Percentiles rank a stretch among this genome's conserved stretches.
phyloP scores from a whole-genome alignment of 2,797 vertebrate species.

The Dipus sagitta region DNA sequence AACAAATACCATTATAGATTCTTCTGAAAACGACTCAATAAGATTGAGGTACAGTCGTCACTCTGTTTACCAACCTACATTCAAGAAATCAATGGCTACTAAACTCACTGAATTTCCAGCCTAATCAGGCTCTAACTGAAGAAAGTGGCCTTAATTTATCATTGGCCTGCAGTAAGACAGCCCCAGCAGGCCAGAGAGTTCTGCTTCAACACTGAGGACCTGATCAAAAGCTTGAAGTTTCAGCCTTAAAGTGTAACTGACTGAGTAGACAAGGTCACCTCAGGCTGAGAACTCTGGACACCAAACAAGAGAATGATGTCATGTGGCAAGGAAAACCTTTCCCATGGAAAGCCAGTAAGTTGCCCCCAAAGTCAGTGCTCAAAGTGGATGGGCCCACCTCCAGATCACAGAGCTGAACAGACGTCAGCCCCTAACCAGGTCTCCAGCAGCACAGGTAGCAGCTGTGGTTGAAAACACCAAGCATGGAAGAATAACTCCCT shows the following conservation, averaged over 20 bases:
- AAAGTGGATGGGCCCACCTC: background rate
- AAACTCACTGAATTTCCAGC: background rate
- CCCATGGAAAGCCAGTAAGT: background rate
- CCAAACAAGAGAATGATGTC: background rate
- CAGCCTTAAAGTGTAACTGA: background rate
- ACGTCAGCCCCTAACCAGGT: background rate
- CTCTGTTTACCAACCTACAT: background rate
- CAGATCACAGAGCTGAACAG: background rate
- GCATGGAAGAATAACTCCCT: background rate
- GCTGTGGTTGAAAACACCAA: background rate
- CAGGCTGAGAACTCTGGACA: background rate
- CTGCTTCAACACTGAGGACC: background rate
- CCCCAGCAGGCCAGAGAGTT: background rate
- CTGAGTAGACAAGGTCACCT: background rate
- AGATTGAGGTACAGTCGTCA: background rate
- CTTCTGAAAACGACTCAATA: background rate
- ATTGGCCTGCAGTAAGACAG: background rate
- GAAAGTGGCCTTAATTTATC: background rate
- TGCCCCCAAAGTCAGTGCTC: background rate
- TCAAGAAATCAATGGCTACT: background rate
- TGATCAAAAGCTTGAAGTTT: background rate
- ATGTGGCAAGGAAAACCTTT: background rate
- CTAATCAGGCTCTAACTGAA: conserved; percentile 15
- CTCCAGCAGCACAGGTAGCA: background rate
- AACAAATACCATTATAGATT: background rate